These are phyloP conservation scores for Saguinus imperator DNA, from an alignment of 2,113 vertebrate genomes.

Conservation along the genomic window DNA sequence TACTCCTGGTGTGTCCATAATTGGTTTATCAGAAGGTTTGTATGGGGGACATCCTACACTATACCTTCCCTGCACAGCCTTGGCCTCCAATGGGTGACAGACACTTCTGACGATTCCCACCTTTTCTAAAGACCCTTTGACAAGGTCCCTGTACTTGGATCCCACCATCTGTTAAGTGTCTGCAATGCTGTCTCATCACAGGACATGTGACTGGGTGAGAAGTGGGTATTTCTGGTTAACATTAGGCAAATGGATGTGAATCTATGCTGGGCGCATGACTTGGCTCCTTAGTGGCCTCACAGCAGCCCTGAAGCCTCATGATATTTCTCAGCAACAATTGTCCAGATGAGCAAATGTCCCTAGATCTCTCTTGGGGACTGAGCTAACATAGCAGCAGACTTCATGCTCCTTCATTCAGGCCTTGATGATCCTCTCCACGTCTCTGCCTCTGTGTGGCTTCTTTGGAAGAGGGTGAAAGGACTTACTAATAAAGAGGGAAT, in stretches of 20 bases:
- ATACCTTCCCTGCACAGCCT: not conserved
- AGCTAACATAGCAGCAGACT: not conserved
- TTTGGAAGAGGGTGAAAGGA: not conserved
- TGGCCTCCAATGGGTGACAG: not conserved
- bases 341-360: not conserved
- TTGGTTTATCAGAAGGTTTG: not conserved
- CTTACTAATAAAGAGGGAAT: not conserved
- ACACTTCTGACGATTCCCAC: not conserved
- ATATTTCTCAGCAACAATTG: not conserved
- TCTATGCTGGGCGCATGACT: not conserved
- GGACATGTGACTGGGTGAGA: not conserved
- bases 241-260: constrained; percentile 29
- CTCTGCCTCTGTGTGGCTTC: not conserved
- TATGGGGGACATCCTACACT: no score
- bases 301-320: not conserved
- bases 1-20: not conserved
- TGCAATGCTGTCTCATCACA: not conserved
- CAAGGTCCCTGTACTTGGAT: not conserved
- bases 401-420: not conserved
- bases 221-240: not conserved
- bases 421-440: not conserved
- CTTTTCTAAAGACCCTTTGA: constrained; percentile 45
- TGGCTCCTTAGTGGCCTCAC: not conserved
- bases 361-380: not conserved
- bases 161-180: constrained; percentile 54